Evolutionary conservation across 2,113 vertebrate genomes (phyloP), one percentile per base, ranked within the genome.

Genomic region (Actinemys pallida): DNA sequence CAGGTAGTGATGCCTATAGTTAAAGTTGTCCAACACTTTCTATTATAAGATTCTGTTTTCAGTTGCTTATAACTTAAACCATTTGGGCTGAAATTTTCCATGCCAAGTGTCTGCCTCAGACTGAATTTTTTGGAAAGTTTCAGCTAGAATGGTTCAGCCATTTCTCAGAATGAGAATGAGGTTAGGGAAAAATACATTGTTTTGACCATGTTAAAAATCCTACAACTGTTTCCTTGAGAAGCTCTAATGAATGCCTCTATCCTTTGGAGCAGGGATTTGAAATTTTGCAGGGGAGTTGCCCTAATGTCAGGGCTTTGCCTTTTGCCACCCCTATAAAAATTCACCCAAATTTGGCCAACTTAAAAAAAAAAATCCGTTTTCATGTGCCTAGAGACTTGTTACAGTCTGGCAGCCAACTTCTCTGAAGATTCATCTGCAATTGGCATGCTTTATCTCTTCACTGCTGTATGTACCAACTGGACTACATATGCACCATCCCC

Each of bases 21-120:
- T 59, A 62, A 93, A 90, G 94, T 93, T 96, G 94, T 90, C 96
- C 87, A 91, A 75, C 75, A 87, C 31, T 91, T 96, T 90, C 84
- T 94, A 0, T 96, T 95, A 52, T 35, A 93, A 94, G 81, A 52
- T 85, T 56, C 65, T 92, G 47, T 47, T 95, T 93, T 96, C 87
- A 90, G 0, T 81, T 92, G 84, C 94, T 76, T 75, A 81, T 54
- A 92, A 81, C 75, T 93, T 94, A 82, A 88, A 87, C 65, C 47
- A 85, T 85, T 94, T 54, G 50, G 90, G 65, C 81, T 84, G 95
- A 87, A 96, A 89, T 87, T 94, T 95, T 94, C 75, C 89, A 10
- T 76, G 93, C 76, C 65, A 91, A 24, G 75, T 47, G 24, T 75
- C 82, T 96, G 90, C 89, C 79, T 83, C 24, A 65, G 89, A 81